Base-by-base conservation (phyloP, 2,797 vertebrate species). In the Poeciliopsis infans region DNA sequence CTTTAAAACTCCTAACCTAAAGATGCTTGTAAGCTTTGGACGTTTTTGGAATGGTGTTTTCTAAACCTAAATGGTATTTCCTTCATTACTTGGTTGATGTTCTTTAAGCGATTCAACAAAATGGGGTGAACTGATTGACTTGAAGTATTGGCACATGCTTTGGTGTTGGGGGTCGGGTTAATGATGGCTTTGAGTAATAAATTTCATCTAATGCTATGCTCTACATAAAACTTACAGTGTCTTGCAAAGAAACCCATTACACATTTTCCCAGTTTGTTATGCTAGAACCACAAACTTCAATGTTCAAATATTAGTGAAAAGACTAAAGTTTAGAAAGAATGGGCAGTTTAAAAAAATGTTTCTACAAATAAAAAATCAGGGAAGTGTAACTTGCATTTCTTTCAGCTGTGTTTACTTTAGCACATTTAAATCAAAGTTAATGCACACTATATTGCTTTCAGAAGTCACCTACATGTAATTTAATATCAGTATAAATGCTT, bases 301-400 rank as follows among this genome's bases (percentile, higher is more conserved):
- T 7, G 28, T 61, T 33, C 15, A 33, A 33, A 33, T 61, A 16
- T 33, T 68, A 39, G 4, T 4, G 12, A 5, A 41, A 68, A 41
- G 36, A 41, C 20, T 23, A 25, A 68, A 23, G 36, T 20, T 39
- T 25, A 68, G 18, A 36, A 20, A 39, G 20, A 41, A 33, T 72
- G 7, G 8, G 70, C 46, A 33, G 70, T 5, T 5, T 18, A n/a
- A 49, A 15, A 33, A 49, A 71, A 72, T 41, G 5, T 3, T 23
- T 70, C 18, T 31, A 43, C 66, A 61, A 72, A 77, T 79, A 79
- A 73, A 72, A 45, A 66, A 61, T 66, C 61, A 23, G 8, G 7
- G 11, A 23, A 23, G 20, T 68, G 20, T 25, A 25, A 20, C 33
- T 68, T 41, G 36, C 36, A 25, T 68, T 68, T 68, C 18, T 41